phyloP scores from a whole-genome alignment of 2,113 vertebrate species.

The Dryoscopus gambensis region DNA sequence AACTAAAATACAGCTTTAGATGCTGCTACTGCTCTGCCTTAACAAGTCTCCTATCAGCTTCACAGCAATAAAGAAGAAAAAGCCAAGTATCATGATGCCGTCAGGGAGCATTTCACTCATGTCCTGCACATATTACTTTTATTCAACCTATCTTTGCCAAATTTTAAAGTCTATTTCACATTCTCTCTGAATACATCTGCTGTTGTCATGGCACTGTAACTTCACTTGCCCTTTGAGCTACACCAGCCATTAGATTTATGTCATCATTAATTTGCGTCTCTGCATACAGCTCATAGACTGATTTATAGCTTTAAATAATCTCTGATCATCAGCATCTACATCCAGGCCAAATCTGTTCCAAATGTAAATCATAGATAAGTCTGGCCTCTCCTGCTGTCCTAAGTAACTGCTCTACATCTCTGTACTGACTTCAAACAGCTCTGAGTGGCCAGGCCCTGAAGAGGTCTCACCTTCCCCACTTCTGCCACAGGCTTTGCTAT shows the following conservation, averaged over 20 bases:
- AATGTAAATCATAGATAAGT: not conserved
- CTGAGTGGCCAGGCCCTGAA: not conserved
- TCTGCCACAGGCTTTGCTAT: not conserved
- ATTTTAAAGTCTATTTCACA: constrained; percentile 36
- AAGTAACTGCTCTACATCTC: not conserved
- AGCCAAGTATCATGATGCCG: not conserved
- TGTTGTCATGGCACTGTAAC: constrained; percentile 35
- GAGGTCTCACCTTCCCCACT: not conserved
- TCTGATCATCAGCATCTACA: not conserved
- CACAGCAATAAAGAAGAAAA: constrained; percentile 43
- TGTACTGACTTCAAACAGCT: not conserved
- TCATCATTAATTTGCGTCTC: constrained; percentile 31
- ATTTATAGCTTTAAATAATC: constrained; percentile 8
- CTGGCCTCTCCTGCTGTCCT: not conserved
- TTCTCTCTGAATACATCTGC: constrained; percentile 8
- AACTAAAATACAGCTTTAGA: constrained; percentile 17
- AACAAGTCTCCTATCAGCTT: not conserved
- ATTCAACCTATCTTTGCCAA: constrained; percentile 16
- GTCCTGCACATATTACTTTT: not conserved
- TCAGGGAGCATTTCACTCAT: constrained; percentile 27
- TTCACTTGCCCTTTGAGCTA: constrained; percentile 9
- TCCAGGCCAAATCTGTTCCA: not conserved
- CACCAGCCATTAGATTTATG: constrained; percentile 32
- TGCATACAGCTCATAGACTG: not conserved
- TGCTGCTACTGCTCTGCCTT: not conserved